Evolutionary conservation across 2,113 vertebrate species (phyloP).

Genomic region (Mesembrinibis cayennensis): DNA sequence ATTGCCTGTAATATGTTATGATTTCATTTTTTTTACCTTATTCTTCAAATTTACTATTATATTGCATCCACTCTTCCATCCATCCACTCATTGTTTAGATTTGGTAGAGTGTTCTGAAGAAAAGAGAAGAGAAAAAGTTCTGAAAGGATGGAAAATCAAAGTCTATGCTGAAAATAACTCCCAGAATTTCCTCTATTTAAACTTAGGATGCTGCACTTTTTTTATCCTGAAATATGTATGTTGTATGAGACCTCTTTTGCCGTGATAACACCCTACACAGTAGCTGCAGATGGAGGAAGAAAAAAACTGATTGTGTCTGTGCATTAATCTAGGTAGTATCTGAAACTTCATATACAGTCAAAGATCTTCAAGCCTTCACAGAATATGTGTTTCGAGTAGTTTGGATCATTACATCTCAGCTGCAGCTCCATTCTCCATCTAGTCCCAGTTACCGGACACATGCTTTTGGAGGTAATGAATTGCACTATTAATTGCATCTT

Average conservation of each 20-base stretch:
- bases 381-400: constrained; percentile 75
- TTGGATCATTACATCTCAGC: constrained; percentile 75
- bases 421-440: constrained; percentile 65
- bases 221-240: neutral
- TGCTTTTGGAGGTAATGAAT: constrained; percentile 73
- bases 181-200: neutral
- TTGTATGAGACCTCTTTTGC: neutral
- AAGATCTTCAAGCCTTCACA: constrained; percentile 74
- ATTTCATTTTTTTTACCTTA: neutral
- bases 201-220: neutral
- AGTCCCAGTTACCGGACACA: constrained; percentile 72
- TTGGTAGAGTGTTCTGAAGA: neutral
- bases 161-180: neutral
- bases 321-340: constrained; percentile 66
- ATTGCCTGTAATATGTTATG: neutral
- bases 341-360: constrained; percentile 51
- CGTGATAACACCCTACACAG: neutral
- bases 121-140: neutral
- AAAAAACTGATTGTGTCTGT: neutral
- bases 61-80: neutral
- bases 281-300: neutral
- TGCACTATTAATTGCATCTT: neutral
- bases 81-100: neutral
- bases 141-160: neutral
- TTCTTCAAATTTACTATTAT: neutral